These are phyloP conservation scores for Mirounga angustirostris DNA, from an alignment of 2,113 vertebrate genomes.

Conservation along the genomic window DNA sequence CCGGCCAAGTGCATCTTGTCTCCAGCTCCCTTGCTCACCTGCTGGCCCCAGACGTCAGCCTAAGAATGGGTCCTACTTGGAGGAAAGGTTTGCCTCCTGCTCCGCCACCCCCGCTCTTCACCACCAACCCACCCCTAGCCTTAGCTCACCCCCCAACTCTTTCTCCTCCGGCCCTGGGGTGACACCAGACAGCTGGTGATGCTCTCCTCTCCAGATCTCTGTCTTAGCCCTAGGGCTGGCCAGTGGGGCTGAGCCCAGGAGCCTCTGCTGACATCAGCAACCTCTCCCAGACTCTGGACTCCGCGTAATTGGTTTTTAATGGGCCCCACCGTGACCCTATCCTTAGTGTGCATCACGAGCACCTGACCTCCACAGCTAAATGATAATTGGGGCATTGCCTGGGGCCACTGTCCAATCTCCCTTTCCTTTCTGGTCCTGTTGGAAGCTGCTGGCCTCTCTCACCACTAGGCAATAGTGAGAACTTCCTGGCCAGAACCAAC, in stretches of 20 bases:
- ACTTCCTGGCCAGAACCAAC: neutral
- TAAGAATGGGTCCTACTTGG: neutral
- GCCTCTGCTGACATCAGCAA: conserved; percentile 32
- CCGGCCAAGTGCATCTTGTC: too few relatives aligned
- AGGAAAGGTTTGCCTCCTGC: neutral
- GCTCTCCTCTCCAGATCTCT: neutral
- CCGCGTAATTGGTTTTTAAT: conserved; percentile 77
- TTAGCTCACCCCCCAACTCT: neutral
- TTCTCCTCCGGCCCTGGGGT: neutral
- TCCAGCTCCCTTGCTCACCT: neutral
- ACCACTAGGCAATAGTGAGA: neutral
- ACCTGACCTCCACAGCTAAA: conserved; percentile 35
- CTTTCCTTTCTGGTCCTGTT: conserved; percentile 54
- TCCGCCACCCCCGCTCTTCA: accelerated
- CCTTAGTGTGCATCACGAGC: conserved; percentile 6
- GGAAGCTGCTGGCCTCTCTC: conserved; percentile 25
- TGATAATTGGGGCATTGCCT: conserved; percentile 60
- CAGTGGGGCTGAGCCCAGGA: neutral
- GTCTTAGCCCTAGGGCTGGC: neutral
- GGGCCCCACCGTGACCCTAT: conserved; percentile 55
- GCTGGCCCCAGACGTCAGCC: neutral
- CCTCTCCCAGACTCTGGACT: neutral
- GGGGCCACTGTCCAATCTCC: conserved; percentile 10
- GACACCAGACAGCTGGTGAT: neutral
- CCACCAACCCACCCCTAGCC: too few relatives aligned